Conservation (phyloP, 1,140 invertebrate species). For the Ganaspis sp. region DNA sequence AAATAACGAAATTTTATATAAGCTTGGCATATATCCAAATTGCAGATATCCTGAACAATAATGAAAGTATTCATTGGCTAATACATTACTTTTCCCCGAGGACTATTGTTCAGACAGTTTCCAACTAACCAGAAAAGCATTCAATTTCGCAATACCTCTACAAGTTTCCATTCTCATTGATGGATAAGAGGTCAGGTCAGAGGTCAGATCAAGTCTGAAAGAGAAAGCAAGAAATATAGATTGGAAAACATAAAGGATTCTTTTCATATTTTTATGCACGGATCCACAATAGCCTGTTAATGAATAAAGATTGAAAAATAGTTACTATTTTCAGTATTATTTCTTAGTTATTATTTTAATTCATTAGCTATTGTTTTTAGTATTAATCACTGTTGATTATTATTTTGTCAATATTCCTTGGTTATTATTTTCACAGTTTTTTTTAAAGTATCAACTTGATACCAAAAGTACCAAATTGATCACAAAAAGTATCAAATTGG, state of each 20-base stretch:
- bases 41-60: not conserved
- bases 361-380: no score
- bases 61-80: not conserved
- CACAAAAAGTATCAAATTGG: no score
- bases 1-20: not conserved
- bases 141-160: not conserved
- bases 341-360: no score
- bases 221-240: slow-evolving; percentile 28
- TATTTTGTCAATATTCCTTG: no score
- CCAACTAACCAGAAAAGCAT: slow-evolving; percentile 13
- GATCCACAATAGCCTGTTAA: not conserved
- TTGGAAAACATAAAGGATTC: slow-evolving; percentile 11
- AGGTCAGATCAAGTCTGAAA: slow-evolving; percentile 13
- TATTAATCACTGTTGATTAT: no score
- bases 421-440: no score
- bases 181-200: slow-evolving; percentile 38
- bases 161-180: slow-evolving; percentile 15
- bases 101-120: slow-evolving; percentile 13
- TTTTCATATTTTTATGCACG: not conserved
- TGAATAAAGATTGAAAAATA: not conserved
- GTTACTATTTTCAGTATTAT: no score
- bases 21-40: not conserved
- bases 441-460: no score
- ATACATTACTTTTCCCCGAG: not conserved
- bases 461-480: no score